Percentiles rank a stretch among this genome's conserved stretches.
phyloP scores from a whole-genome alignment of 2,797 vertebrate species.

The Notolepis coatsorum region DNA sequence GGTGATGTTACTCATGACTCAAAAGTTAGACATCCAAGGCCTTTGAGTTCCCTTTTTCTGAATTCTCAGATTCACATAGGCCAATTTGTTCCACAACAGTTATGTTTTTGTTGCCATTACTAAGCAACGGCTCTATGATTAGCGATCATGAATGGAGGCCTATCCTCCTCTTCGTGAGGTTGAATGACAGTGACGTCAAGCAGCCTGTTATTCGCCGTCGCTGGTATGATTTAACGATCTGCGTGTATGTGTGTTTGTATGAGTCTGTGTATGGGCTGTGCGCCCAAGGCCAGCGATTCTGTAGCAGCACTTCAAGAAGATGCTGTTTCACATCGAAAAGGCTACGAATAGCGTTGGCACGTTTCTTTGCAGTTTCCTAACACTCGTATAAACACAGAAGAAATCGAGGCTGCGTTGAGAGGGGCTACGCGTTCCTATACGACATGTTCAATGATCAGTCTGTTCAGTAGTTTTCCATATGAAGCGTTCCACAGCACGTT shows the following conservation, averaged over 20 bases:
- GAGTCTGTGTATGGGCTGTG: background rate
- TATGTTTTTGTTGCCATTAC: conserved; percentile 63
- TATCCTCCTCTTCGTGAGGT: conserved; percentile 42
- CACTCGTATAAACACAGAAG: too few relatives aligned
- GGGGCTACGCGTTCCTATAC: too few relatives aligned
- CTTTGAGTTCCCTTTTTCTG: conserved; percentile 51
- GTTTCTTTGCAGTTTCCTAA: too few relatives aligned
- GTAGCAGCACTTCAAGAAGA: too few relatives aligned
- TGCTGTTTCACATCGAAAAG: too few relatives aligned
- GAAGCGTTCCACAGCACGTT: background rate
- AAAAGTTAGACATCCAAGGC: conserved; percentile 30
- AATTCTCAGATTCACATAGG: conserved; percentile 58
- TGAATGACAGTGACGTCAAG: conserved; percentile 44
- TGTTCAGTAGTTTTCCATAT: conserved; percentile 30
- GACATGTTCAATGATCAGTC: too few relatives aligned
- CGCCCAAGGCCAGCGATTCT: background rate
- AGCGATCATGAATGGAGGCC: conserved; percentile 56
- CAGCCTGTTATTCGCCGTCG: conserved; percentile 41
- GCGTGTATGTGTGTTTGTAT: background rate
- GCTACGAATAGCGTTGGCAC: too few relatives aligned
- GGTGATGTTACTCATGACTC: conserved; percentile 41
- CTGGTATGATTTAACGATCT: background rate
- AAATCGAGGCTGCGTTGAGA: too few relatives aligned
- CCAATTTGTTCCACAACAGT: conserved; percentile 60
- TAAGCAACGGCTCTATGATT: conserved; percentile 56